These are phyloP conservation scores for Tokudaia muenninki DNA, from an alignment of 2,797 vertebrate genomes.

Conservation along the genomic window DNA sequence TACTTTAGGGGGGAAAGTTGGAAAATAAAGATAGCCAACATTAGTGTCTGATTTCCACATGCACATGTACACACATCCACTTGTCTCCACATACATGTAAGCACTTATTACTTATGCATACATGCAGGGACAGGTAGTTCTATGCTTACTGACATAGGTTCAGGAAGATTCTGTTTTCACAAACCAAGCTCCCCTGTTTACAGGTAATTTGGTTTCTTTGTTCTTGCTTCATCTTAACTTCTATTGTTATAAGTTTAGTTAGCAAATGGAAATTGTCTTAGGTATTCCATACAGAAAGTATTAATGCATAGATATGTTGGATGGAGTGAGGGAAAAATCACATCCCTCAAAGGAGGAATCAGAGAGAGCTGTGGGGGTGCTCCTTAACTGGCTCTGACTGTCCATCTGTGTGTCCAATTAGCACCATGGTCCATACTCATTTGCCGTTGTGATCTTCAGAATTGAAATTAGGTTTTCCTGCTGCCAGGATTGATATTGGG, in stretches of 20 bases:
- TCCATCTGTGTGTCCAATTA: background rate
- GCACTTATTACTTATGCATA: too few relatives aligned
- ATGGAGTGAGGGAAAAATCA: background rate
- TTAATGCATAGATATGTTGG: background rate
- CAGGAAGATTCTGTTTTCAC: background rate
- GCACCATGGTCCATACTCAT: background rate
- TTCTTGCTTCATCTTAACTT: background rate
- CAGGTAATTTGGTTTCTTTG: background rate
- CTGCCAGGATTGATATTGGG: background rate
- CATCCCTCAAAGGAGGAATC: background rate
- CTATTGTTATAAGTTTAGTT: background rate
- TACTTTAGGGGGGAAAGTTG: accelerated
- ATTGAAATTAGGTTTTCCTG: background rate
- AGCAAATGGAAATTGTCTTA: slow-evolving; percentile 1
- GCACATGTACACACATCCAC: background rate
- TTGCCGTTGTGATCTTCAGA: background rate
- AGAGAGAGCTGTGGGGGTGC: accelerated
- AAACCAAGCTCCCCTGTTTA: background rate
- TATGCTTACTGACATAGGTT: background rate
- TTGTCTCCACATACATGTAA: background rate
- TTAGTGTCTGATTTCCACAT: background rate
- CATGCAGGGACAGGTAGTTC: background rate
- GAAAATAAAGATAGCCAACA: background rate
- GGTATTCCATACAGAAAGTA: background rate
- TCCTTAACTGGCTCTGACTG: accelerated